Evolutionary conservation across 2,888 invertebrate species (phyloP).

Genomic region (Orgyia antiqua): DNA sequence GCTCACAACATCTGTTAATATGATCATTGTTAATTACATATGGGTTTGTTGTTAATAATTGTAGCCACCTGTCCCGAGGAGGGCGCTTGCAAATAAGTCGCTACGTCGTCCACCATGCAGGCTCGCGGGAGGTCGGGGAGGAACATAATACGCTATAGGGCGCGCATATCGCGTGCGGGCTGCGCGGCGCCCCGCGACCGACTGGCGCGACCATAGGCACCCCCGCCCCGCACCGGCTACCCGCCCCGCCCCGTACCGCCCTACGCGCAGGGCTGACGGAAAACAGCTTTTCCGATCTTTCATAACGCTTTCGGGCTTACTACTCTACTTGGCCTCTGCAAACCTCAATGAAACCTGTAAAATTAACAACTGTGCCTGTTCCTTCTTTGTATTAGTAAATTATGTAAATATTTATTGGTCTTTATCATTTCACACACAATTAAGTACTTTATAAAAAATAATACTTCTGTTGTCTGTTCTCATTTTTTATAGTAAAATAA

Average conservation of each 20-base stretch:
- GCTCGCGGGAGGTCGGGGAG: slow-evolving; percentile 95
- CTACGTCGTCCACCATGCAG: slow-evolving; percentile 98
- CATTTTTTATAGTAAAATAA: too few species aligned
- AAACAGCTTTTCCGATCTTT: slow-evolving; percentile 44
- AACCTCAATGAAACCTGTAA: too few species aligned
- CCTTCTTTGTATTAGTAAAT: too few species aligned
- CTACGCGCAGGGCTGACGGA: slow-evolving; percentile 46
- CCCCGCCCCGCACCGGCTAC: slow-evolving; percentile 34
- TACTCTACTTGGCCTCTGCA: too few species aligned
- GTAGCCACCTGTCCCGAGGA: slow-evolving; percentile 94
- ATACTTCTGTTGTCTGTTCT: too few species aligned
- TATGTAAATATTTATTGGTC: too few species aligned
- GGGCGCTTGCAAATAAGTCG: slow-evolving; percentile 95
- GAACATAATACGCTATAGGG: slow-evolving; percentile 84
- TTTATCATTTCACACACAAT: too few species aligned
- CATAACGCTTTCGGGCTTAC: slow-evolving; percentile 2
- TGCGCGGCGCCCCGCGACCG: slow-evolving; percentile 73
- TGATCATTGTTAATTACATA: slow-evolving; percentile 79
- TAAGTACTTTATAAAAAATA: too few species aligned
- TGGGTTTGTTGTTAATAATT: slow-evolving; percentile 76
- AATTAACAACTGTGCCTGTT: too few species aligned
- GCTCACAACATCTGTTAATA: slow-evolving; percentile 79
- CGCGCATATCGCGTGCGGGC: slow-evolving; percentile 72
- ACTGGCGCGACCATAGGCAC: slow-evolving; percentile 50
- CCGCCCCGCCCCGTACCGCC: slow-evolving; percentile 40